Evolutionary conservation across 2,888 invertebrate genomes (phyloP).

Genomic region (Nudaria mundana): DNA sequence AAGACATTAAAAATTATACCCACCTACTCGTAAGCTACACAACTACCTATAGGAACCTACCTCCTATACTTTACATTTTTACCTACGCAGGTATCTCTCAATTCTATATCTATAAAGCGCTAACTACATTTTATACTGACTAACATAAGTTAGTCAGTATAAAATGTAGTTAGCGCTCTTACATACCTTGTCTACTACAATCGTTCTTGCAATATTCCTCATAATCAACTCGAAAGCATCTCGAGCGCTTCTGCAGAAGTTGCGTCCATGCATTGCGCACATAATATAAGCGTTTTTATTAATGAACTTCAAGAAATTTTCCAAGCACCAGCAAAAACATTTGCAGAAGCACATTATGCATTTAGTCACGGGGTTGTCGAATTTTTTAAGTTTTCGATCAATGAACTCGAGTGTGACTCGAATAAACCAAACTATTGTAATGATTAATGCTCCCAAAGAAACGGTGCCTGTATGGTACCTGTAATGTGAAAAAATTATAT

Average conservation of each 20-base stretch:
- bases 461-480: constrained; percentile 95
- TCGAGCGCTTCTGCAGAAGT: constrained; percentile 94
- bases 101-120: too few relatives aligned
- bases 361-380: constrained; percentile 85
- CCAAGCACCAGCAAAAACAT: constrained; percentile 93
- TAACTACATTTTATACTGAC: too few relatives aligned
- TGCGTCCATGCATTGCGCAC: constrained; percentile 96
- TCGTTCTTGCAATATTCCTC: constrained; percentile 90
- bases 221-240: constrained; percentile 94
- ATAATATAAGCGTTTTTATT: constrained; percentile 96
- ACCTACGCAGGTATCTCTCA: too few relatives aligned
- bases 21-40: too few relatives aligned
- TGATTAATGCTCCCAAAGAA: constrained; percentile 94
- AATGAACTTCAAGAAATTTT: constrained; percentile 91
- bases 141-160: too few relatives aligned
- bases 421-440: constrained; percentile 94
- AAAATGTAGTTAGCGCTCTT: too few relatives aligned
- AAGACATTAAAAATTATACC: too few relatives aligned
- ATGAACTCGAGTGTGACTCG: constrained; percentile 91
- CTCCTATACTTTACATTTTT: too few relatives aligned
- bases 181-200: constrained; percentile 88
- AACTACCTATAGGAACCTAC: too few relatives aligned
- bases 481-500: constrained; percentile 28
- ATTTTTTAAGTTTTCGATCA: constrained; percentile 91
- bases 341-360: constrained; percentile 87